phyloP scores from a whole-genome alignment of 2,888 invertebrate species.

The Cataglyphis altisquamis region DNA sequence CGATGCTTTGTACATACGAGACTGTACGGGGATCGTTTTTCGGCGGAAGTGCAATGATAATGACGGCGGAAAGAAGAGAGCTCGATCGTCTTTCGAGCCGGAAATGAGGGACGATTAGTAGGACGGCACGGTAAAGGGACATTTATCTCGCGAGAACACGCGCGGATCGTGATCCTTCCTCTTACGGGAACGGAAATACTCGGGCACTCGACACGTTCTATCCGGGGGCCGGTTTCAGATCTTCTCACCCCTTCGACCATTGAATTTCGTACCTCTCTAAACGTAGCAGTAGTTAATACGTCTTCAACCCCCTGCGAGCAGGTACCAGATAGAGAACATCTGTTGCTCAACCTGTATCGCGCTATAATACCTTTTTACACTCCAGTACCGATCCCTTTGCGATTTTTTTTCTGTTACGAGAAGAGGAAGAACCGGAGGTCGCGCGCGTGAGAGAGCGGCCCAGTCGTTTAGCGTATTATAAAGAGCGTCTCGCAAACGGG shows the following conservation, averaged over 20 bases:
- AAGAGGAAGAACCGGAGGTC: constrained; percentile 34
- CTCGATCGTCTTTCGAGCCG: constrained; percentile 69
- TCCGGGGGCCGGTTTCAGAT: constrained; percentile 23
- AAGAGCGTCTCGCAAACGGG: constrained; percentile 32
- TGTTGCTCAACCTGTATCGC: constrained; percentile 53
- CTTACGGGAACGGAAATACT: constrained; percentile 63
- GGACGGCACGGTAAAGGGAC: constrained; percentile 32
- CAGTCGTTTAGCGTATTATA: constrained; percentile 41
- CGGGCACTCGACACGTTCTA: constrained; percentile 58
- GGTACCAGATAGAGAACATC: constrained; percentile 45
- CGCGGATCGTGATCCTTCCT: constrained; percentile 57
- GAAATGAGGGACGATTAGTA: constrained; percentile 72
- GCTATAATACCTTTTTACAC: constrained; percentile 42
- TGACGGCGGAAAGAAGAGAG: constrained; percentile 55
- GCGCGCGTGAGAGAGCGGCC: constrained; percentile 32
- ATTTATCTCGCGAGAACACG: constrained; percentile 50
- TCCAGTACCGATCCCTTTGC: constrained; percentile 34
- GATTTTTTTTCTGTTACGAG: not conserved
- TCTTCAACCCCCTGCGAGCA: constrained; percentile 47
- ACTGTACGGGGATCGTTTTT: constrained; percentile 58
- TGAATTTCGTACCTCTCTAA: constrained; percentile 58
- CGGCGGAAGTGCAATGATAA: constrained; percentile 67
- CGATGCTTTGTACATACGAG: constrained; percentile 29
- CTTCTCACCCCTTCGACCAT: constrained; percentile 47
- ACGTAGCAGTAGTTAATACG: constrained; percentile 43